These are phyloP conservation scores for Lacerta agilis DNA, from an alignment of 2,797 vertebrate genomes.

Conservation along the genomic window DNA sequence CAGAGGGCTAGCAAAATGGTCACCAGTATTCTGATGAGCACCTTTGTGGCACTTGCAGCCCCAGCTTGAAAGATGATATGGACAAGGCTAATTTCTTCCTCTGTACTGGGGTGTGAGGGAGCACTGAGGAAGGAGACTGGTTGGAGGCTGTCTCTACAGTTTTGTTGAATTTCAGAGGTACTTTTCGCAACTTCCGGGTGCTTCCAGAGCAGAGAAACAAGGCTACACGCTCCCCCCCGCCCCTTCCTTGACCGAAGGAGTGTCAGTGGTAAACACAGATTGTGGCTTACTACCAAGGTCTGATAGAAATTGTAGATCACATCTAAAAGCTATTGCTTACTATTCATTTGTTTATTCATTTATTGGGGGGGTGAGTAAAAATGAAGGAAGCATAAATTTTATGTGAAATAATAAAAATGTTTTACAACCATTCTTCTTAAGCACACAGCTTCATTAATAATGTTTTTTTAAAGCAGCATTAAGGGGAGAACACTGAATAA, in stretches of 20 bases:
- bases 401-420: neutral
- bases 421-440: neutral
- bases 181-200: neutral
- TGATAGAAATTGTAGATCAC: neutral
- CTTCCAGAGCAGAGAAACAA: neutral
- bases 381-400: neutral
- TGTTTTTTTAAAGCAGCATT: neutral
- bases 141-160: neutral
- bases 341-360: neutral
- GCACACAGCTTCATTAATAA: neutral
- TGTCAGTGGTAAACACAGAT: neutral
- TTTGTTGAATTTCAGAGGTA: neutral
- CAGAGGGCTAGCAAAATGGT: too few species aligned
- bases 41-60: too few species aligned
- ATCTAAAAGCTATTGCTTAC: neutral
- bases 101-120: neutral
- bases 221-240: accelerated
- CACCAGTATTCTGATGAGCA: too few species aligned
- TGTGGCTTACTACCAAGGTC: neutral
- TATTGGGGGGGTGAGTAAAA: neutral
- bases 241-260: neutral
- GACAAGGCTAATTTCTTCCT: neutral
- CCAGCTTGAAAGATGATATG: neutral
- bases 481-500: neutral
- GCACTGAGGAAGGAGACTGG: neutral